Evolutionary conservation across 2,888 invertebrate genomes (phyloP).

Genomic region (Rotaria macrura): DNA sequence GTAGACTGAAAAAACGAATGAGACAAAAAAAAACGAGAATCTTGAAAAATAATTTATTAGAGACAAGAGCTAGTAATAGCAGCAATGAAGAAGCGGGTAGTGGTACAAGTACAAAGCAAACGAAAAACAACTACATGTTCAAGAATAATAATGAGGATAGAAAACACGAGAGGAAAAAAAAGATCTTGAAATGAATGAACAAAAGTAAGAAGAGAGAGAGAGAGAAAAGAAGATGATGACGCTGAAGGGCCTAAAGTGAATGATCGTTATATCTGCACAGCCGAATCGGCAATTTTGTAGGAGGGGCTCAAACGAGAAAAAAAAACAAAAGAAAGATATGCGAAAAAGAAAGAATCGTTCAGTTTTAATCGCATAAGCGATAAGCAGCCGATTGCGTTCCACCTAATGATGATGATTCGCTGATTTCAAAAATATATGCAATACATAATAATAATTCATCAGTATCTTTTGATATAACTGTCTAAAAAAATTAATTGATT

Average conservation of each 20-base stretch:
- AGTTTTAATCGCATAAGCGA: neutral
- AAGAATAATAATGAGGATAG: neutral
- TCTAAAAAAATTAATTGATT: neutral
- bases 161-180: neutral
- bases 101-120: conserved; percentile 1
- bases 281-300: neutral
- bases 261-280: neutral
- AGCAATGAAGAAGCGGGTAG: neutral
- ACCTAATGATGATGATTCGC: neutral
- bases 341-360: neutral
- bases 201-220: neutral
- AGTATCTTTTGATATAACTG: neutral
- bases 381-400: neutral
- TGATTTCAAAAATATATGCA: conserved; percentile 4
- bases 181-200: too few relatives aligned
- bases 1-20: neutral
- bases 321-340: neutral
- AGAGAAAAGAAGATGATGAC: neutral
- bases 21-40: neutral
- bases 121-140: conserved; percentile 7
- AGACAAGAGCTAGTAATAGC: neutral
- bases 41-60: conserved; percentile 15
- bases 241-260: neutral
- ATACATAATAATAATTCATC: conserved; percentile 4
- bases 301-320: neutral